Base-by-base conservation (phyloP, 2,797 vertebrate species). In the Decapterus maruadsi region DNA sequence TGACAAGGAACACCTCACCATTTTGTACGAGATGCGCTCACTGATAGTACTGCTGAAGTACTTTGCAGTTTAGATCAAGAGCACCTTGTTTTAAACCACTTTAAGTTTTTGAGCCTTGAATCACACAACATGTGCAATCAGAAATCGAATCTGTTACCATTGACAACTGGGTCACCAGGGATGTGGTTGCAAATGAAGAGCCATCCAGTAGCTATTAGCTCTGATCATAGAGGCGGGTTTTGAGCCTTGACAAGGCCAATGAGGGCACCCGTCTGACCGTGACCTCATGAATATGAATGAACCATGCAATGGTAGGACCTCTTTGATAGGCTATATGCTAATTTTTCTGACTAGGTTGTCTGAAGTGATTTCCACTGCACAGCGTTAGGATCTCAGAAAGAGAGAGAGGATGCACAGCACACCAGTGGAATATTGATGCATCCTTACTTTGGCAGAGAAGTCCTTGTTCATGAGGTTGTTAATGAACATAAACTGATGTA, bases 221-320 rank as follows among this genome's bases (percentile, higher is more conserved):
- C 53, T 84, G 55, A 90, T 87, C 78, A 82, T 70, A 84, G 87
- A 90, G 90, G 90, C 59, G 77, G 83, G 80, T 73, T 88, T 86
- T 76, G 66, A 75, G 78, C 6, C 55, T 69, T 84, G 73, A 85
- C 78, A 67, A 68, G 78, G 87, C 90, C 86, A 90, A 84, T 90
- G 85, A 87, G 88, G 81, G 72, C 81, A 82, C 57, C 55, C 11
- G 54, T 68, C 63, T 82, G 78, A 77, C 71, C 76, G 6, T 77
- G 68, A 86, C 80, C 80, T 87, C 77, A 89, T 91, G 71, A 82
- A 91, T 92, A 89, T 87, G 68, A 87, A 91, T 89, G 74, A 75
- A 42, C 56, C 22, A 20, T 63, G 57, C 77, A 55, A 26, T 60
- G 42, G 75, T 83, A 72, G 72, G 78, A 76, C 26, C 31, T 82